Evolutionary conservation across 1,140 invertebrate species (phyloP), one percentile per base, ranked within the genome.

Genomic region (Hypsibius dujardini): DNA sequence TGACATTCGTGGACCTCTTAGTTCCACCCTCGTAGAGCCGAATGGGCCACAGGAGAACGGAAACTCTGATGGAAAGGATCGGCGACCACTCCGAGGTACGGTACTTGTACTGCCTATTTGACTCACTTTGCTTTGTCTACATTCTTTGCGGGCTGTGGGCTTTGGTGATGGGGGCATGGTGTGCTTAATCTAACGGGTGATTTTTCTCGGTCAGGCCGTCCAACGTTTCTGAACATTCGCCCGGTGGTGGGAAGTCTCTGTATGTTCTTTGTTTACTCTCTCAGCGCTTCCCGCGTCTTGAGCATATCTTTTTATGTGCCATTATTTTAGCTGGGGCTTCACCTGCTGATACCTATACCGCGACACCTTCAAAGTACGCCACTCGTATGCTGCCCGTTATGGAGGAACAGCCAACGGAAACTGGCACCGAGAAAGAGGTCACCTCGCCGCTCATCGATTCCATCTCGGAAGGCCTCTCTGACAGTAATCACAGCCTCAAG

Each of bases 231-330:
- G 12, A 67, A 67, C 42, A 67, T 67, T 7, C 62, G 62, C 12
- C 42, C 62, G 62, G 62, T 67, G 62, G 62, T 67, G 62, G 62
- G 62, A 12, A 67, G 62, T 42, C 42, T 67, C 12, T 67, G 62
- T 67, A 67, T 42, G 62, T 67, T 3, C 45, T 12, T 15, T 42
- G 12, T 67, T 56, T 56, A 56, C 50, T 56, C 45, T 12, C 42
- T 67, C 42, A 42, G 12, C 3, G 12, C 62, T 67, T 67, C 62
- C 12, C 3, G 7, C 42, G 62, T 67, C 42, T 15, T 42, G 42
- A 67, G 45, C 12, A 7, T 12, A 15, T 12, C 12, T 67, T 42
- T 0, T 15, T 42, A 3, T 45, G 3, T 15, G 45, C 7, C 62
- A 67, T 45, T 67, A 67, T 42, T 67, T 42, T 42, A 67, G 62